Evolutionary conservation across 2,888 invertebrate species (phyloP).

Genomic region (Magallana nippona): DNA sequence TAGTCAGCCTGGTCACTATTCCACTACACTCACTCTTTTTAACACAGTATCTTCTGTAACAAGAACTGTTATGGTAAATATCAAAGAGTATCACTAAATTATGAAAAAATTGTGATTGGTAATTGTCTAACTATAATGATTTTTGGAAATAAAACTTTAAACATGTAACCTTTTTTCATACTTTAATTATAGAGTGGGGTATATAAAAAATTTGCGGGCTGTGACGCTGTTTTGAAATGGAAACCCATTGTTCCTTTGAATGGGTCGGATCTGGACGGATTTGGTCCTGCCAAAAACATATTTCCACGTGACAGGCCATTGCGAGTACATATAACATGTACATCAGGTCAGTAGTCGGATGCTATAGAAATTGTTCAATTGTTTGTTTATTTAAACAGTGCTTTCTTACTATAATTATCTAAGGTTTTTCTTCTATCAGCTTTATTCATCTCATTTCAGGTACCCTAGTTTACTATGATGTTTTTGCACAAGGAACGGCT

Average conservation of each 20-base stretch:
- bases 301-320: conserved; percentile 54
- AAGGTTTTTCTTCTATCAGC: too few species aligned
- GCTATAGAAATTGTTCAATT: too few species aligned
- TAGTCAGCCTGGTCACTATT: conserved; percentile 60
- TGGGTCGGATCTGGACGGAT: conserved; percentile 50
- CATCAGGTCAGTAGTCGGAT: conserved; percentile 39
- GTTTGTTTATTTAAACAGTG: background rate
- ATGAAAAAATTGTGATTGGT: background rate
- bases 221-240: conserved; percentile 48
- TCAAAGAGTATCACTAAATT: background rate
- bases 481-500: conserved; percentile 43
- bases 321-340: conserved; percentile 27
- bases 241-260: conserved; percentile 54
- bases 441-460: conserved; percentile 45
- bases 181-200: conserved; percentile 60
- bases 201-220: conserved; percentile 55
- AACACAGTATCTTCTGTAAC: conserved; percentile 66
- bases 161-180: background rate
- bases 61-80: conserved; percentile 20
- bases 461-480: conserved; percentile 58
- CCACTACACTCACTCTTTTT: conserved; percentile 59
- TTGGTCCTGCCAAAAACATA: conserved; percentile 47
- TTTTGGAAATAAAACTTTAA: background rate
- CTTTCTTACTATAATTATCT: too few species aligned
- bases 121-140: background rate